Base-by-base conservation (phyloP, 2,888 invertebrate genomes). In the Deilephila porcellus region DNA sequence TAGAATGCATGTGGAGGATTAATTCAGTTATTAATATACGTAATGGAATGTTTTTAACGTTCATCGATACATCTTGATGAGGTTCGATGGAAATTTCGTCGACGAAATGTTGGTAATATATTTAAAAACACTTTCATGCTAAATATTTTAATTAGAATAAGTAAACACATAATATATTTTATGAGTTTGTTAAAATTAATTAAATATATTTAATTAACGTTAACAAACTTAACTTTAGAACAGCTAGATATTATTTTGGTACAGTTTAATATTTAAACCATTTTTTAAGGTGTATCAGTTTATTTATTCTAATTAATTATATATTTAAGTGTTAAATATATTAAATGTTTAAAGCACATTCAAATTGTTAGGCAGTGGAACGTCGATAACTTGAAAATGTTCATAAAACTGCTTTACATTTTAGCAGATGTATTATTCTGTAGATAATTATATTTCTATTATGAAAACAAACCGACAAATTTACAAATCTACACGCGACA, bases 241-340 rank as follows among this genome's bases (percentile, higher is more conserved):
- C 56, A 56, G 17, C 19, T 5, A n/a, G 17, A 56, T 52, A 32
- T 19, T 19, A 56, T n/a, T 19, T 53, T 56, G 6, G n/a, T 3
- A 45, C 45, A 45, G 5, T 6, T 56, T n/a, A n/a, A 5, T 1
- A 19, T 19, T n/a, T 56, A 19, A 56, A 56, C 2, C 5, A 56
- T 4, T 7, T 17, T 56, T 56, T 56, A 19, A n/a, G 19, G 0
- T 5, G 56, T 56, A 56, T 17, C 0, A n/a, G 11, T 64, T 64
- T 45, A 64, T 45, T 64, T 64, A 64, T 64, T 64, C 64, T 64
- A 45, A 45, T 64, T 64, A 64, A 5, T 56, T 37, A 45, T n/a
- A n/a, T n/a, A n/a, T 45, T 45, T n/a, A 45, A 8, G 19, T 19
- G 34, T 64, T 20, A 0, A 32, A 19, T 45, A 45, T 20, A 11